phyloP scores from a whole-genome alignment of 1,140 invertebrate genomes.

The Drosophila busckii region DNA sequence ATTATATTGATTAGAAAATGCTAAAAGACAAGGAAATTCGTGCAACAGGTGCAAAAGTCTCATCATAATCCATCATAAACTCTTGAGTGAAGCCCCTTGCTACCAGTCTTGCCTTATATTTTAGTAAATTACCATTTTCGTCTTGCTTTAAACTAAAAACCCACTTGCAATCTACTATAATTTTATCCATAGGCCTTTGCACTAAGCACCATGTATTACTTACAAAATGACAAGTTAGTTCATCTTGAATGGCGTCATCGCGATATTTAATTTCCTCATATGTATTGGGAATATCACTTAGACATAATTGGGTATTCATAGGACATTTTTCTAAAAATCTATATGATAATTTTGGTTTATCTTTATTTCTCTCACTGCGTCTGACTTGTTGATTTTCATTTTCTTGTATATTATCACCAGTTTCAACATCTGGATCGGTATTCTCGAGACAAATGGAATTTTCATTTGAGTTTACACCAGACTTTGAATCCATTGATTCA shows the following conservation, averaged over 20 bases:
- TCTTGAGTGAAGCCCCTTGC: slow-evolving; percentile 78
- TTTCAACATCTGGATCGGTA: slow-evolving; percentile 19
- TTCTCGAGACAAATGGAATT: slow-evolving; percentile 12
- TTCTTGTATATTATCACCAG: slow-evolving; percentile 13
- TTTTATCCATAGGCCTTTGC: slow-evolving; percentile 67
- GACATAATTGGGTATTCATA: slow-evolving; percentile 40
- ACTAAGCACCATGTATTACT: slow-evolving; percentile 78
- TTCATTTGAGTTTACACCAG: slow-evolving; percentile 13
- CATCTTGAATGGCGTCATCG: slow-evolving; percentile 69
- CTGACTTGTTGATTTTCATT: slow-evolving; percentile 28
- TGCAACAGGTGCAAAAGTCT: slow-evolving; percentile 7
- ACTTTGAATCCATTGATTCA: slow-evolving; percentile 15
- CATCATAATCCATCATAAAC: too few relatives aligned
- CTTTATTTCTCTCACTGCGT: slow-evolving; percentile 54
- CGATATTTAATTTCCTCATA: slow-evolving; percentile 59
- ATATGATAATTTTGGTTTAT: slow-evolving; percentile 43
- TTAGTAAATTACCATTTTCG: slow-evolving; percentile 56
- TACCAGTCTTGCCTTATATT: slow-evolving; percentile 78
- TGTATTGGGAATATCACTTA: slow-evolving; percentile 39
- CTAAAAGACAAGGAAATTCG: slow-evolving; percentile 56
- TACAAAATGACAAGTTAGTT: slow-evolving; percentile 62
- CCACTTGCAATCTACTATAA: slow-evolving; percentile 76
- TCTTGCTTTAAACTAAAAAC: slow-evolving; percentile 70
- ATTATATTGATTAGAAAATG: slow-evolving; percentile 78
- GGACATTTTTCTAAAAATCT: slow-evolving; percentile 28